Percentiles rank a stretch among this genome's conserved stretches.
Evolutionary conservation across 2,797 vertebrate genomes (phyloP).

Genomic region (Sebastolobus altivelis): DNA sequence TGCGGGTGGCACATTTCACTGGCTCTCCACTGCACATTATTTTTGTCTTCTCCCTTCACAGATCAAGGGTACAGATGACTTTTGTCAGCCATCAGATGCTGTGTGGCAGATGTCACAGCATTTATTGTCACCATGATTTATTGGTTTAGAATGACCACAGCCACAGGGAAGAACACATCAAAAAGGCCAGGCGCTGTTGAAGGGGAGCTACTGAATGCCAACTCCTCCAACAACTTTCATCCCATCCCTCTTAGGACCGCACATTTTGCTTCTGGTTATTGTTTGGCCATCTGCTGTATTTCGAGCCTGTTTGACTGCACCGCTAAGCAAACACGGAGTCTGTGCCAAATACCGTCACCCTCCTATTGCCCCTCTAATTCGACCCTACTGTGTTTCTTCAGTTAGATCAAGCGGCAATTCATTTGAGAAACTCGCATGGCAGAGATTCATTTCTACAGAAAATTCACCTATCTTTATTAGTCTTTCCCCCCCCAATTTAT

Average conservation of each 20-base stretch:
- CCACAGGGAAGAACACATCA: conserved; percentile 77
- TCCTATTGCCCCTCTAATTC: conserved; percentile 66
- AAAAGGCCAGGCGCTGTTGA: conserved; percentile 58
- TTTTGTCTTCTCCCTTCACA: conserved; percentile 59
- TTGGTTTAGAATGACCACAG: conserved; percentile 75
- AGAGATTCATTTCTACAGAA: conserved; percentile 1
- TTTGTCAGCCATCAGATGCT: conserved; percentile 83
- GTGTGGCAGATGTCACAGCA: conserved; percentile 83
- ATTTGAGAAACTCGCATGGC: background rate
- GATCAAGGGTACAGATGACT: conserved; percentile 79
- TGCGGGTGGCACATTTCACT: conserved; percentile 36
- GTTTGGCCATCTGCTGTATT: conserved; percentile 83
- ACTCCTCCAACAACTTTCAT: conserved; percentile 74
- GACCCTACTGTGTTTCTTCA: conserved; percentile 47
- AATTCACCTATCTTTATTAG: background rate
- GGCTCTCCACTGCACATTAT: conserved; percentile 60
- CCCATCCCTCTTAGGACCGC: conserved; percentile 60
- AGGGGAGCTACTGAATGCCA: conserved; percentile 65
- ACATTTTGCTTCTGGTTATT: conserved; percentile 80
- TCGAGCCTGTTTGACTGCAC: conserved; percentile 53
- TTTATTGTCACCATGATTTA: conserved; percentile 84
- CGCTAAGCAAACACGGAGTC: conserved; percentile 65
- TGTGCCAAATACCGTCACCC: conserved; percentile 71
- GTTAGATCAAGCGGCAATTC: conserved; percentile 27
- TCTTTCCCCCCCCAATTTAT: background rate